phyloP scores from a whole-genome alignment of 2,888 invertebrate species.

The Drymonia ruficornis region DNA sequence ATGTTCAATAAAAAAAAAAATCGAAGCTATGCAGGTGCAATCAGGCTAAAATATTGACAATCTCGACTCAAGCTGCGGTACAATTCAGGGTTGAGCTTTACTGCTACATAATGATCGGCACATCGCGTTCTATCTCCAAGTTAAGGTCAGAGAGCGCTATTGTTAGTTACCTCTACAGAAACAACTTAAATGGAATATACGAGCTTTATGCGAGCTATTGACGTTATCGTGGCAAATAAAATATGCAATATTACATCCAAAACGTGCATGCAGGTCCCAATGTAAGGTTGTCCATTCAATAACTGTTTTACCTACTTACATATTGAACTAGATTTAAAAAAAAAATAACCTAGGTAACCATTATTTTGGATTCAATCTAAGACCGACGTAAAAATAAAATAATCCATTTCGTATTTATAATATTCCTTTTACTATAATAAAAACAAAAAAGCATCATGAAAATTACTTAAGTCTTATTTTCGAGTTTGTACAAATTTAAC shows the following conservation, averaged over 20 bases:
- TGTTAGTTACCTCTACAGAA: not conserved
- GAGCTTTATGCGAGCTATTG: not conserved
- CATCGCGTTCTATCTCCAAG: not conserved
- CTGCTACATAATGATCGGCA: not conserved
- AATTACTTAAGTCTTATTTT: not conserved
- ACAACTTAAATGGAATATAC: not conserved
- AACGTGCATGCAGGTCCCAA: no score
- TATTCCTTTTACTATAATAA: slow-evolving; percentile 2
- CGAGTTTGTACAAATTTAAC: slow-evolving; percentile 2
- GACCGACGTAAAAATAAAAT: not conserved
- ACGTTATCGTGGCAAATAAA: not conserved
- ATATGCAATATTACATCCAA: not conserved
- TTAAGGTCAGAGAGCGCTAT: not conserved
- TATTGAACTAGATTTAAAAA: no score
- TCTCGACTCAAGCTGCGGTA: not conserved
- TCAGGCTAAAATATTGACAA: not conserved
- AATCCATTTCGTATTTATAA: not conserved
- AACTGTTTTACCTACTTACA: no score
- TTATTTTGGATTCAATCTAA: no score
- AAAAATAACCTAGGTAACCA: no score
- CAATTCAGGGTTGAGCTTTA: not conserved
- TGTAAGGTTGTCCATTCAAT: no score
- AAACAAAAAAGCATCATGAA: slow-evolving; percentile 5
- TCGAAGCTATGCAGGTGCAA: not conserved
- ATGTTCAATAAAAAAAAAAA: not conserved